Base-by-base conservation (phyloP, 2,888 invertebrate species). In the Pheosia tremula region DNA sequence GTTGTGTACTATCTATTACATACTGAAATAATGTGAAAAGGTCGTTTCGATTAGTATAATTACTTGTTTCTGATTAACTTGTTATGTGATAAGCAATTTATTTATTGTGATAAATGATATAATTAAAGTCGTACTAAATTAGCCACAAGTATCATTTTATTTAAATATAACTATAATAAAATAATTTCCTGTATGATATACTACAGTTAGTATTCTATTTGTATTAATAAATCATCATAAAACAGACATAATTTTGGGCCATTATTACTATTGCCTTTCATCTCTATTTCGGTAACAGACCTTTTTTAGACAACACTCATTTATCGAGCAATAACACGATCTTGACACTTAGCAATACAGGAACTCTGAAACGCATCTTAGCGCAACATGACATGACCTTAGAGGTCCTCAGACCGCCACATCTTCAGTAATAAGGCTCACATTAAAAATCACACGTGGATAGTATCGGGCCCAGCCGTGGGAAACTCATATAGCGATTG, bases 401-500 rank as follows among this genome's bases (percentile, higher is more conserved):
- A 56, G 59, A 54, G 73, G 69, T 69, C 73, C 50, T 52, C 59
- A 57, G 61, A 69, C 68, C 62, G 69, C 67, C 69, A 69, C 68
- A 74, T 74, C 67, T 60, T 64, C 63, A 68, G 64, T 71, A 71
- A 69, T 67, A 63, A 63, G 67, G 63, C 60, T 47, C 53, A 58
- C 43, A 56, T 60, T 60, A 49, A 54, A 60, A 60, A 47, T 65
- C 56, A 66, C 61, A 59, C 60, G 56, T 56, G 56, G 39, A 56
- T 36, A 45, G 43, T 41, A 9, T 24, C 24, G 45, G 36, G 24
- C 36, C 41, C 38, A 37, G 67, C 73, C 84, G 84, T 86, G 86
- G 85, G 86, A 86, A 85, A 73, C 77, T 76, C 76, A 79, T 81
- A 78, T 77, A 73, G 76, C 81, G 80, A 83, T 85, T 84, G 85